Percentiles rank a stretch among this genome's conserved stretches.
Conservation (phyloP, 2,797 vertebrate genomes). For the Anabas testudineus region DNA sequence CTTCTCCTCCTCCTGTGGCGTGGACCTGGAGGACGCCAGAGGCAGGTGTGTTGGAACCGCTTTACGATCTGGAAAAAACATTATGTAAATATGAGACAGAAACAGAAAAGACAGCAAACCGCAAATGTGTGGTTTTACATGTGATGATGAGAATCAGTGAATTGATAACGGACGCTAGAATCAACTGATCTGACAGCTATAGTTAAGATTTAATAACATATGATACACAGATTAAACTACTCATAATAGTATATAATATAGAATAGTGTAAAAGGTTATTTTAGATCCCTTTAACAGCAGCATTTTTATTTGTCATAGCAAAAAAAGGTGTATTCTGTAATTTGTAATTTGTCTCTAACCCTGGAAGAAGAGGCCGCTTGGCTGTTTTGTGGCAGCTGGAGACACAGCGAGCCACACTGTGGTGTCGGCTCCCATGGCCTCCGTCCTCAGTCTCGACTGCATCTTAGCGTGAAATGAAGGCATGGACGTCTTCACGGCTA, state of each 20-base stretch:
- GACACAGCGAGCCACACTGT: slow-evolving; percentile 85
- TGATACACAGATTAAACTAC: too few species aligned
- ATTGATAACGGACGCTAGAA: too few species aligned
- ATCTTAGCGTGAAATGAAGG: slow-evolving; percentile 87
- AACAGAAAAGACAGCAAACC: neutral
- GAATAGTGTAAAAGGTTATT: too few species aligned
- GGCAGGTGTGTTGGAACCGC: slow-evolving; percentile 85
- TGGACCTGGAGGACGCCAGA: slow-evolving; percentile 82
- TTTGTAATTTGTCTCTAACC: slow-evolving; percentile 73
- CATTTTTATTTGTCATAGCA: too few species aligned
- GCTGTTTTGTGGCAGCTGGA: slow-evolving; percentile 69
- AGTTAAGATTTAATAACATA: too few species aligned
- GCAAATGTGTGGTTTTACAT: too few species aligned
- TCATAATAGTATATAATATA: too few species aligned
- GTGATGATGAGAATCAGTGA: neutral
- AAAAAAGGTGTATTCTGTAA: too few species aligned
- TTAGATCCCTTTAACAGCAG: too few species aligned
- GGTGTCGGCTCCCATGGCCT: slow-evolving; percentile 87
- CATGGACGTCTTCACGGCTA: slow-evolving; percentile 87
- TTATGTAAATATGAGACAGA: neutral
- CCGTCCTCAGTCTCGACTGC: slow-evolving; percentile 84
- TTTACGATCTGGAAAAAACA: slow-evolving; percentile 81
- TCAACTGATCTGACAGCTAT: too few species aligned
- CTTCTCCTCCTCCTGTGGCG: slow-evolving; percentile 80
- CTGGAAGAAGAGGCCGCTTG: slow-evolving; percentile 88